Conservation (phyloP, 37 sponge, comb jelly and placozoan genomes). For the Cliona cf. orientalis region DNA sequence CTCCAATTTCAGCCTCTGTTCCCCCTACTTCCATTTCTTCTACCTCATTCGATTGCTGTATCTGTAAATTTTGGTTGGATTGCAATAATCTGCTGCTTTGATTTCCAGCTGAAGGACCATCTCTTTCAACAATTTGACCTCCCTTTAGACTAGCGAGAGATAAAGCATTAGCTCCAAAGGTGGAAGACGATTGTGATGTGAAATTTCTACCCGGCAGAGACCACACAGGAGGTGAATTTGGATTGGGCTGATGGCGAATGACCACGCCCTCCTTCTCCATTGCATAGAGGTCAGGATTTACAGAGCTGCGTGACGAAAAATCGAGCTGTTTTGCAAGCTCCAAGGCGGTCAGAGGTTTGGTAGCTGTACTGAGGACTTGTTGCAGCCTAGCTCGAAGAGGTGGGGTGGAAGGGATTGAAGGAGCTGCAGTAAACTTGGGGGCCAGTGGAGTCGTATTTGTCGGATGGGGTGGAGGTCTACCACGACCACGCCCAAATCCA, state of each 20-base stretch:
- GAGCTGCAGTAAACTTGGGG: neutral
- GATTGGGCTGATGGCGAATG: neutral
- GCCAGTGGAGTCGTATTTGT: neutral
- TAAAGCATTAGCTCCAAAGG: too few species aligned
- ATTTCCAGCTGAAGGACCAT: too few species aligned
- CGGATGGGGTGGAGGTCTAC: neutral
- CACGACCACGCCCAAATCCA: slow-evolving; percentile 38
- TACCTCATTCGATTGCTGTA: too few species aligned
- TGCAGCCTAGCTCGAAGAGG: neutral
- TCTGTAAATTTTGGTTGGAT: too few species aligned
- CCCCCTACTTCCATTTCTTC: too few species aligned
- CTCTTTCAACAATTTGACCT: too few species aligned
- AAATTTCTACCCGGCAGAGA: neutral
- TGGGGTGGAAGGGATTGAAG: neutral
- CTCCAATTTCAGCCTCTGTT: neutral
- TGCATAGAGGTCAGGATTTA: slow-evolving; percentile 56
- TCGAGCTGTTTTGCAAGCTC: slow-evolving; percentile 31
- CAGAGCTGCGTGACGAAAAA: slow-evolving; percentile 20
- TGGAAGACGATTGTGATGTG: neutral
- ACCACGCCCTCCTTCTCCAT: slow-evolving; percentile 60
- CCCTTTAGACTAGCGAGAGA: too few species aligned
- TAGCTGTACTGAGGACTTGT: slow-evolving; percentile 7
- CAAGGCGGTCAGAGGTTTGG: slow-evolving; percentile 21
- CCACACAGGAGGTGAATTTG: slow-evolving; percentile 45
- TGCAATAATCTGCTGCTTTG: too few species aligned